phyloP scores from a whole-genome alignment of 2,797 vertebrate species.

The Dendrocincla fuliginosa region DNA sequence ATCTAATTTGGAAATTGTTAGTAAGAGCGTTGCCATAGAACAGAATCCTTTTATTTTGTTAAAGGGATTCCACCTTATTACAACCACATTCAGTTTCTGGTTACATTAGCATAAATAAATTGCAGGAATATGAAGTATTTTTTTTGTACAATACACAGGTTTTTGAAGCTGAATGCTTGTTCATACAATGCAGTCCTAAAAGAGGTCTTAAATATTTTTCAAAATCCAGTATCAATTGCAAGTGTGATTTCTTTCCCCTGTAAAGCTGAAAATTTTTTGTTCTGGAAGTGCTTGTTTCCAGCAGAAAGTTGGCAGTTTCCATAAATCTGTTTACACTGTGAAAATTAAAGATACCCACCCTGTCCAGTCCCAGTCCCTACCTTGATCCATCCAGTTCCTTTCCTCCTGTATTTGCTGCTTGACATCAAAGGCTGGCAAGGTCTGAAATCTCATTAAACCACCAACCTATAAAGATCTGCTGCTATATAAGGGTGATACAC shows the following conservation, averaged over 20 bases:
- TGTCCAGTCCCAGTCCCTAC: background rate
- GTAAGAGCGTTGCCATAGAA: background rate
- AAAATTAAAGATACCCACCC: background rate
- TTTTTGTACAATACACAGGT: background rate
- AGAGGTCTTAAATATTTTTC: background rate
- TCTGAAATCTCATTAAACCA: background rate
- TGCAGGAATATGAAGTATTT: background rate
- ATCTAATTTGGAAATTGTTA: constrained; percentile 43
- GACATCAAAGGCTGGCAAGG: background rate
- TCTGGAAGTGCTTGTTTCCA: constrained; percentile 36
- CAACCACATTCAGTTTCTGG: background rate
- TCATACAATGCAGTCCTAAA: background rate
- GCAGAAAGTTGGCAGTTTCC: constrained; percentile 33
- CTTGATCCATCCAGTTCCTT: background rate
- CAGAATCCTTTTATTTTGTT: background rate
- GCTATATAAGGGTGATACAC: background rate
- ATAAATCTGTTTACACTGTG: background rate
- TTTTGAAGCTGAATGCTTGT: background rate
- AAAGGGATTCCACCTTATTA: background rate
- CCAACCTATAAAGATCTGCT: background rate
- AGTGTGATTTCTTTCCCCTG: background rate
- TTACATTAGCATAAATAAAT: background rate
- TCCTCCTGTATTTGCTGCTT: background rate
- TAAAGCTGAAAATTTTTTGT: background rate
- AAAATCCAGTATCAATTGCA: background rate